Evolutionary conservation across 2,888 invertebrate species (phyloP), one percentile per base, ranked within the genome.

Genomic region (Sycophila texana): DNA sequence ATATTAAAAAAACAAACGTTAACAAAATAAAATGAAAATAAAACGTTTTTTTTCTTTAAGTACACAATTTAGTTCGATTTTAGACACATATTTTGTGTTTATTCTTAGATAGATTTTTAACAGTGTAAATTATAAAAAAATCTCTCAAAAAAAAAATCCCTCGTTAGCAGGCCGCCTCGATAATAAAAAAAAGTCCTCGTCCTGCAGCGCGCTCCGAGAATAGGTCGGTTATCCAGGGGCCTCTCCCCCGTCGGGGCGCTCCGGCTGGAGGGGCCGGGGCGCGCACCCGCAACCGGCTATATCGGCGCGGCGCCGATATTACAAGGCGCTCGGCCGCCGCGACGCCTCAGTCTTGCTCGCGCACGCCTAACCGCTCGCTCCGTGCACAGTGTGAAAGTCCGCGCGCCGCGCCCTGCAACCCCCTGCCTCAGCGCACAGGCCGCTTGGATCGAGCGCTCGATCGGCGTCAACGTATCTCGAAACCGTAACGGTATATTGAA

Each of bases 291-390:
- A 80, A 80, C 67, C 77, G 80, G 89, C 90, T 90, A 89, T 90
- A 90, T 87, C 87, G 83, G 77, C 83, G 81, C 83, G 83, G 85
- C 85, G 86, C 84, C 83, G 87, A 89, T 89, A 89, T 89, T 89
- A 90, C 86, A 86, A 83, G 85, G 81, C 81, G 82, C 82, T 71
- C 83, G 78, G 58, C 71, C 75, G 79, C 76, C 83, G 83, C 83
- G 80, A 79, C 79, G 66, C 82, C 83, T 82, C 87, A 87, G 87
- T 87, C 84, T 22, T 63, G 26, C 70, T 67, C 74, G 66, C 74
- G 74, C 49, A 51, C 47, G 20, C 2, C 16, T 26, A 14, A 13
- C 61, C 26, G 26, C n/a, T 39, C 61, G 14, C 39, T 10, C 61
- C 39, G n/a, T 30, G n/a, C 39, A 14, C 16, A 22, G 0, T 2